Base-by-base conservation (phyloP, 1,140 invertebrate species). In the Calliphora vicina region DNA sequence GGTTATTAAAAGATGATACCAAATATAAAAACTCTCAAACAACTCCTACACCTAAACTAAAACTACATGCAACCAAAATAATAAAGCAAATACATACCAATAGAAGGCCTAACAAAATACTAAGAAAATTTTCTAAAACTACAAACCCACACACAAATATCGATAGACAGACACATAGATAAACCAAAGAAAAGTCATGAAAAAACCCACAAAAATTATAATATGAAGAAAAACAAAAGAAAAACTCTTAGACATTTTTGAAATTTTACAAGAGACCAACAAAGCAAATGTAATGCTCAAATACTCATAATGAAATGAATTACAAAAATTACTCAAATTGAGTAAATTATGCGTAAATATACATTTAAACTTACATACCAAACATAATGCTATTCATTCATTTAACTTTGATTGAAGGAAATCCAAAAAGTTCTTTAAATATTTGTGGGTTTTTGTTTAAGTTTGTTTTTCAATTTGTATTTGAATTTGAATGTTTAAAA, bases 291-390 rank as follows among this genome's bases (percentile, higher is more conserved):
- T 8, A 6, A 50, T 50, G 45, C 45, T 50, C 45, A 50, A 50
- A 4, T 20, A 23, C 23, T 67, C 20, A 25, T 57, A 50, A 50
- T 67, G 25, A 20, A 23, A 23, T 0, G 12, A 20, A 67, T 25
- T 67, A 67, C 61, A 67, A 67, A 23, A 67, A 67, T 23, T 67
- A 23, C 61, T 67, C 61, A 67, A 67, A 67, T 67, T 67, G 61
- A 67, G 61, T 67, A 67, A 20, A 67, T 67, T n/a, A 67, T 67
- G 61, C 61, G 61, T 67, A 67, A 57, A 35, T 6, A 35, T 10
- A 8, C 35, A 8, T 35, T 8, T 10, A 35, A 35, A 35, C 5
- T 35, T 5, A n/a, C n/a, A n/a, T n/a, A n/a, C n/a, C n/a, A 2
- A 35, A 0, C 35, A 8, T 10, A 10, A 35, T 35, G 35, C 0